These are phyloP conservation scores for Syngnathus typhle DNA, from an alignment of 2,113 vertebrate genomes.

Conservation along the genomic window DNA sequence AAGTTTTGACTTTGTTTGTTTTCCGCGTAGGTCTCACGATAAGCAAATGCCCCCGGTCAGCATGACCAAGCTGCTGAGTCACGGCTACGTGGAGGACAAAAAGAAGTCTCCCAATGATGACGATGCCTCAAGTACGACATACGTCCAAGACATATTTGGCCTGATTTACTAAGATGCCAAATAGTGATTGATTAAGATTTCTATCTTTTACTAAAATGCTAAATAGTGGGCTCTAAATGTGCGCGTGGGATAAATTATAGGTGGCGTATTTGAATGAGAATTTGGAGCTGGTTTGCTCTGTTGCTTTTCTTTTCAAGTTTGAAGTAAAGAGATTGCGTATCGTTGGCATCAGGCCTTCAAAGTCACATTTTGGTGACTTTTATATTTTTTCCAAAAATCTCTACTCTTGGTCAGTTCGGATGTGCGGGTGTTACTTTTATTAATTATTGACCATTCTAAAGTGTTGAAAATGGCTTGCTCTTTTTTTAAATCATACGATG, in stretches of 20 bases:
- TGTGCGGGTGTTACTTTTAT: too few species aligned
- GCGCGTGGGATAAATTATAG: too few species aligned
- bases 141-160: not conserved
- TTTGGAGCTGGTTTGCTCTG: not conserved
- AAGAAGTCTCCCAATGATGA: conserved; percentile 64
- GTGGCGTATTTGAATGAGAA: not conserved
- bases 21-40: conserved; percentile 54
- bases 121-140: conserved; percentile 66
- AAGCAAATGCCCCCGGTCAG: conserved; percentile 67
- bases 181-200: not conserved
- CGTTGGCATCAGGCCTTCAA: too few species aligned
- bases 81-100: conserved; percentile 67
- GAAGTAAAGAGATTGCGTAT: too few species aligned
- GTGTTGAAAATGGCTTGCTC: too few species aligned
- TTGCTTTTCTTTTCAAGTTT: not conserved
- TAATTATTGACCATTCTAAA: too few species aligned
- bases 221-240: not conserved
- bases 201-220: not conserved
- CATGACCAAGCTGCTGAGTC: conserved; percentile 75
- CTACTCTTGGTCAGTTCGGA: too few species aligned
- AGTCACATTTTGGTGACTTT: too few species aligned
- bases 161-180: not conserved
- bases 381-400: too few species aligned
- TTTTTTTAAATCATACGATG: too few species aligned
- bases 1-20: not conserved